A percentile compares a stretch with the other conserved stretches of the same genome.
phyloP scores from a whole-genome alignment of 2,797 vertebrate genomes.

The Gadopsis marmoratus region DNA sequence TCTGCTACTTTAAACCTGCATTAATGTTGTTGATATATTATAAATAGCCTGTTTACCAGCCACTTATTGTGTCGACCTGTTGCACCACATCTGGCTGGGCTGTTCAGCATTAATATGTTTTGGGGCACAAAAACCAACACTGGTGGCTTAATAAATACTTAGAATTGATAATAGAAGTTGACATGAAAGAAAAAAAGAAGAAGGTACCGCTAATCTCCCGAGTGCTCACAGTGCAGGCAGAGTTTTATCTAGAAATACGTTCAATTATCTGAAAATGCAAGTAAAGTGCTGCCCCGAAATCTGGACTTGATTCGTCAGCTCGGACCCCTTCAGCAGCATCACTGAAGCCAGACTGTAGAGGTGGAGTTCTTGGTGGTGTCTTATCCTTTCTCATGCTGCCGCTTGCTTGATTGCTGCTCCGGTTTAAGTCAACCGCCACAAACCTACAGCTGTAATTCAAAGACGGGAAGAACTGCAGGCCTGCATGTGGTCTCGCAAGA shows the following conservation, averaged over 20 bases:
- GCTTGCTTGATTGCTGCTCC: slow-evolving; percentile 16
- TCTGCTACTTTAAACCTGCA: not conserved
- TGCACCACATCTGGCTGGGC: not conserved
- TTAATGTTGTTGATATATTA: not conserved
- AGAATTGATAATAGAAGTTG: not conserved
- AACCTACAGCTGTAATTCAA: slow-evolving; percentile 56
- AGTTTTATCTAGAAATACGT: too few species aligned
- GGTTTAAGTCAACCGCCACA: slow-evolving; percentile 60
- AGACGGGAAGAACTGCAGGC: slow-evolving; percentile 33
- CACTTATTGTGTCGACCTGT: not conserved
- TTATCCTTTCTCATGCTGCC: slow-evolving; percentile 13
- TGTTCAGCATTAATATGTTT: not conserved
- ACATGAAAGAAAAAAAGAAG: not conserved
- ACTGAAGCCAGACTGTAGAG: not conserved
- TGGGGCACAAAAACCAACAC: not conserved
- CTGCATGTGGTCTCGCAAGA: slow-evolving; percentile 61
- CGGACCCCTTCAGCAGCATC: not conserved
- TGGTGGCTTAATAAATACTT: not conserved
- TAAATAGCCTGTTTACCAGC: not conserved
- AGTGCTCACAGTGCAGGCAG: not conserved
- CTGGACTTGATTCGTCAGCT: not conserved
- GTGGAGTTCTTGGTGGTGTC: slow-evolving; percentile 15
- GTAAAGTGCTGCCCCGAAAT: not conserved
- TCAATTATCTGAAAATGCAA: not conserved
- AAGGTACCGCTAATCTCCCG: not conserved